Conservation (phyloP, 2,888 invertebrate species). For the Noctua fimbriata region DNA sequence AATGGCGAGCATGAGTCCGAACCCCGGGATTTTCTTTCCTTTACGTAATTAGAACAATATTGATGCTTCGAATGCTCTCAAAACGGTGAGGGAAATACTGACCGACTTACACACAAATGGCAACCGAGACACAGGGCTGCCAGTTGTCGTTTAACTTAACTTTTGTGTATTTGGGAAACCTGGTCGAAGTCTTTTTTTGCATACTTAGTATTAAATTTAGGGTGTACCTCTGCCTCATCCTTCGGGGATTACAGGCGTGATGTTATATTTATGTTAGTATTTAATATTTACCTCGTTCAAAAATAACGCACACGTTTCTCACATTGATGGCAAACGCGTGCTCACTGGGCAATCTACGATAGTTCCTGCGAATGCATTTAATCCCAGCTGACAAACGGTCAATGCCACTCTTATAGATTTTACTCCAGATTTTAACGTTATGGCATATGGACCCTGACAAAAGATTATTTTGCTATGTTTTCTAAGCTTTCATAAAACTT, state of each 20-base stretch:
- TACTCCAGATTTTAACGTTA: constrained; percentile 32
- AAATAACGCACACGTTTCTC: background rate
- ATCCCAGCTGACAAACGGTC: constrained; percentile 53
- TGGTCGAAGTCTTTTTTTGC: background rate
- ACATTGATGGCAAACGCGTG: constrained; percentile 37
- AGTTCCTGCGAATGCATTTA: constrained; percentile 60
- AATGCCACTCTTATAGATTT: constrained; percentile 38
- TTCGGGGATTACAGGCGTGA: too few relatives aligned
- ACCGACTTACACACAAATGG: too few relatives aligned
- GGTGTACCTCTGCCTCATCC: too few relatives aligned
- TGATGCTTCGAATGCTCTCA: background rate
- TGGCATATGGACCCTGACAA: background rate
- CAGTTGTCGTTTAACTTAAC: too few relatives aligned
- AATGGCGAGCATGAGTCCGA: background rate
- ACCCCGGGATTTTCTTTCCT: background rate
- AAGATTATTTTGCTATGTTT: background rate
- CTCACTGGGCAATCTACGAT: constrained; percentile 55
- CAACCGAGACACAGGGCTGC: too few relatives aligned
- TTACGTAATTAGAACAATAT: background rate
- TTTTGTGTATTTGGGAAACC: background rate
- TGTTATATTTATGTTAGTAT: background rate
- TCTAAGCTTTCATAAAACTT: background rate
- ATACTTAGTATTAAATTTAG: too few relatives aligned
- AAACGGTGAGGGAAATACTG: background rate
- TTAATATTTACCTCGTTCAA: background rate